These are phyloP conservation scores for Atta texana DNA, from an alignment of 1,140 invertebrate species.

Conservation along the genomic window DNA sequence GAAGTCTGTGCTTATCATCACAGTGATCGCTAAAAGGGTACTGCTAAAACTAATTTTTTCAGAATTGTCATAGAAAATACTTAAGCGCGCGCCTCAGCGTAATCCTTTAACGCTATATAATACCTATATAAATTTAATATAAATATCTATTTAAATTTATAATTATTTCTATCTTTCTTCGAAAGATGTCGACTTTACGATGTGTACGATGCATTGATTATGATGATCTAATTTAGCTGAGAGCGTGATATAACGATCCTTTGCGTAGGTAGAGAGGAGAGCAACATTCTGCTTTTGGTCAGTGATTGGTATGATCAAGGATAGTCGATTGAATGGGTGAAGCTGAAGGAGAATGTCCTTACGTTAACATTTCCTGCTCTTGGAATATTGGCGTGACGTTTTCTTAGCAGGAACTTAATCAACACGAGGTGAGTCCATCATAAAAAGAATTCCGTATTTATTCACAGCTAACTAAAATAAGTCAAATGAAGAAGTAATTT, in stretches of 20 bases:
- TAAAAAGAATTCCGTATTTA: slow-evolving; percentile 30
- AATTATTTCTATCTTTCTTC: not conserved
- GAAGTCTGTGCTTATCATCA: slow-evolving; percentile 32
- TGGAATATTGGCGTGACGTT: not conserved
- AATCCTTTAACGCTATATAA: too few relatives aligned
- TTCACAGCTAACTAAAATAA: slow-evolving; percentile 3
- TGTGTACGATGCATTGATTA: slow-evolving; percentile 9
- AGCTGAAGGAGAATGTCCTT: slow-evolving; percentile 41
- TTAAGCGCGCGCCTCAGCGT: not conserved
- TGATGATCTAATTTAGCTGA: slow-evolving; percentile 19
- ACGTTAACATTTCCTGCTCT: slow-evolving; percentile 43
- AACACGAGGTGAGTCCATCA: not conserved
- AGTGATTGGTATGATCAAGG: slow-evolving; percentile 51
- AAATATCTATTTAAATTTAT: too few relatives aligned
- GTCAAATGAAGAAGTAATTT: not conserved
- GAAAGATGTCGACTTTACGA: not conserved
- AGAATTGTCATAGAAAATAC: slow-evolving; percentile 11
- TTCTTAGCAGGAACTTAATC: slow-evolving; percentile 22
- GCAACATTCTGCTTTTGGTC: slow-evolving; percentile 28
- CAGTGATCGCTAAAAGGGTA: slow-evolving; percentile 6
- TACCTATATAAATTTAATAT: not conserved
- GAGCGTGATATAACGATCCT: slow-evolving; percentile 19
- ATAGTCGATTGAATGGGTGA: slow-evolving; percentile 13
- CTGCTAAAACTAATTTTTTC: slow-evolving; percentile 30
- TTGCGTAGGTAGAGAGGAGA: not conserved